phyloP scores from a whole-genome alignment of 2,113 vertebrate genomes.

The Narcine bancroftii region DNA sequence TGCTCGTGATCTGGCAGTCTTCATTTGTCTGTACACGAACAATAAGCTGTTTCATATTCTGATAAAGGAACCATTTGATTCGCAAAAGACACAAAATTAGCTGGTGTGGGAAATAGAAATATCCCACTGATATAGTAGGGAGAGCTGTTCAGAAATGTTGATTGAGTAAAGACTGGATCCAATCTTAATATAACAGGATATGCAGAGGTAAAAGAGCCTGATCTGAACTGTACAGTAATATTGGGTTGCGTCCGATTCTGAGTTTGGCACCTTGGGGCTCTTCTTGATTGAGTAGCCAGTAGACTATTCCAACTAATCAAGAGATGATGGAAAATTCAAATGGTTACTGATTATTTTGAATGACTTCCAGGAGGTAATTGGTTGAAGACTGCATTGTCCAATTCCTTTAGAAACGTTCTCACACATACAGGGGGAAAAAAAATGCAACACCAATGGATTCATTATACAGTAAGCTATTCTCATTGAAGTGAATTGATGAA shows the following conservation, averaged over 20 bases:
- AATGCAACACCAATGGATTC: neutral
- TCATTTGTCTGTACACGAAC: neutral
- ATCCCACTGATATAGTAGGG: neutral
- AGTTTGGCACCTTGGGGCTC: neutral
- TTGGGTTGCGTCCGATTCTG: neutral
- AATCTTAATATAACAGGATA: neutral
- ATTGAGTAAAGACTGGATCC: neutral
- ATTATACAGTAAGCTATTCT: conserved; percentile 23
- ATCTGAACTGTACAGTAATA: neutral
- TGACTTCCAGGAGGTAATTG: neutral
- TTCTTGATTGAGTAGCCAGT: neutral
- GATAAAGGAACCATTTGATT: neutral
- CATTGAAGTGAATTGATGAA: conserved; percentile 11
- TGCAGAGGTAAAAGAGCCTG: neutral
- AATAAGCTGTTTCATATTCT: neutral
- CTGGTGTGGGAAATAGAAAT: neutral
- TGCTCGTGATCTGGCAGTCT: neutral
- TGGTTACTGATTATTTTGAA: neutral
- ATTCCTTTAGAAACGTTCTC: neutral
- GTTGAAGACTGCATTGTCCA: neutral
- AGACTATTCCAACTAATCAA: neutral
- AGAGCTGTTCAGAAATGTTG: neutral
- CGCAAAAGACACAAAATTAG: neutral
- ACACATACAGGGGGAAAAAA: neutral
- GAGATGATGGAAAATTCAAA: neutral